phyloP scores from a whole-genome alignment of 2,888 invertebrate species.

The Endotricha flammealis region DNA sequence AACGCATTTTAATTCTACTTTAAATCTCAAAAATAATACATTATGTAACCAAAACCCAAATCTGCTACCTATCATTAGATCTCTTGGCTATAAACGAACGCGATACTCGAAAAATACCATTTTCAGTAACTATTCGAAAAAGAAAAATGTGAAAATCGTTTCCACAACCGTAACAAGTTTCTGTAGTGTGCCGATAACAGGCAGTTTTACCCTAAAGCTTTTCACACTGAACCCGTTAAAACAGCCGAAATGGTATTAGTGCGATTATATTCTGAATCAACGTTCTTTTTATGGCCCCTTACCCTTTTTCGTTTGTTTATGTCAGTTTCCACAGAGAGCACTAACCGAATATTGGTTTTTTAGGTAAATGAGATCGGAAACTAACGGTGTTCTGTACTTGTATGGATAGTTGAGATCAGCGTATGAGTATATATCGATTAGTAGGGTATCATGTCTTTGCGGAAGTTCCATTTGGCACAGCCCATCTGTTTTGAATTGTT shows the following conservation, averaged over 20 bases:
- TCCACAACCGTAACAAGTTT: too few relatives aligned
- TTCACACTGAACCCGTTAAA: constrained; percentile 31
- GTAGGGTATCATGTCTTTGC: too few relatives aligned
- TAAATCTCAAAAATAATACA: too few relatives aligned
- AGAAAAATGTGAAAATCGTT: too few relatives aligned
- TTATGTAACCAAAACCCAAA: too few relatives aligned
- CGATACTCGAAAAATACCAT: too few relatives aligned
- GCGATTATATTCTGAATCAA: constrained; percentile 40
- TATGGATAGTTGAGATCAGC: constrained; percentile 10
- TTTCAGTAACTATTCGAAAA: too few relatives aligned
- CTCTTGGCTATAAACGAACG: too few relatives aligned
- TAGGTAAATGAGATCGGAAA: constrained; percentile 38
- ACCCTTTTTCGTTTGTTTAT: constrained; percentile 49
- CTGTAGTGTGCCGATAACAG: not conserved
- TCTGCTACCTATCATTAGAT: too few relatives aligned
- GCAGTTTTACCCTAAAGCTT: constrained; percentile 22
- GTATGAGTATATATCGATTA: not conserved
- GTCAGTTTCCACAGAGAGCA: constrained; percentile 31
- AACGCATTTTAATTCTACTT: too few relatives aligned
- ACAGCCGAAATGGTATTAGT: constrained; percentile 29
- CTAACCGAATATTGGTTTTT: constrained; percentile 39
- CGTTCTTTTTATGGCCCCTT: constrained; percentile 35
- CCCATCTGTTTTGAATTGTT: too few relatives aligned
- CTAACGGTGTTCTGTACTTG: constrained; percentile 13
- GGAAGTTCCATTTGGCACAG: too few relatives aligned